Conservation (phyloP, 35 echinoderm and acorn worm genomes). For the Antedon bifida region DNA sequence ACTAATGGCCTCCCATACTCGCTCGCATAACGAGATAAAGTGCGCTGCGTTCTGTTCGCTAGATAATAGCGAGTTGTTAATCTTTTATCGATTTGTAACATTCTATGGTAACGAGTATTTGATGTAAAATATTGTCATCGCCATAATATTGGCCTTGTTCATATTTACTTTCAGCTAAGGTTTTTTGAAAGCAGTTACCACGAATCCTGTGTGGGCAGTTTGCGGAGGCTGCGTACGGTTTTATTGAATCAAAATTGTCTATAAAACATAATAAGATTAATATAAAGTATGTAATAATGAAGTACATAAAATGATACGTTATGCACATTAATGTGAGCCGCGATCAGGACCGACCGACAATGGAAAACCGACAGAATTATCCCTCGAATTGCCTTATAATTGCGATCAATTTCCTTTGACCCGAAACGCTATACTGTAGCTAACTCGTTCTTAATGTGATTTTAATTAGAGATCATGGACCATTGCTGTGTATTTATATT, state of each 20-base stretch:
- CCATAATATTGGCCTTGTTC: background rate
- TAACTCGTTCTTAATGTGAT: too few species aligned
- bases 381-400: too few species aligned
- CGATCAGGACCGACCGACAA: too few species aligned
- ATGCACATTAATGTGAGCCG: too few species aligned
- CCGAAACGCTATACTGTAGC: too few species aligned
- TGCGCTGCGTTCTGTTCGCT: background rate
- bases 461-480: too few species aligned
- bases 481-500: too few species aligned
- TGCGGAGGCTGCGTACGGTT: background rate
- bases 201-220: background rate
- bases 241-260: background rate
- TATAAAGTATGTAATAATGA: too few species aligned
- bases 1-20: background rate
- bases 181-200: background rate
- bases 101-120: background rate
- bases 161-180: background rate
- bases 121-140: background rate
- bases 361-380: too few species aligned
- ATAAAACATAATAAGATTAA: too few species aligned
- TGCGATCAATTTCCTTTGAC: too few species aligned
- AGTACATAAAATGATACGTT: too few species aligned
- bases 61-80: background rate
- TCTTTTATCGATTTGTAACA: background rate
- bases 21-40: background rate